A percentile compares a stretch with the other conserved stretches of the same genome.
Conservation (phyloP, 2,888 invertebrate genomes). For the Eupithecia subfuscata region DNA sequence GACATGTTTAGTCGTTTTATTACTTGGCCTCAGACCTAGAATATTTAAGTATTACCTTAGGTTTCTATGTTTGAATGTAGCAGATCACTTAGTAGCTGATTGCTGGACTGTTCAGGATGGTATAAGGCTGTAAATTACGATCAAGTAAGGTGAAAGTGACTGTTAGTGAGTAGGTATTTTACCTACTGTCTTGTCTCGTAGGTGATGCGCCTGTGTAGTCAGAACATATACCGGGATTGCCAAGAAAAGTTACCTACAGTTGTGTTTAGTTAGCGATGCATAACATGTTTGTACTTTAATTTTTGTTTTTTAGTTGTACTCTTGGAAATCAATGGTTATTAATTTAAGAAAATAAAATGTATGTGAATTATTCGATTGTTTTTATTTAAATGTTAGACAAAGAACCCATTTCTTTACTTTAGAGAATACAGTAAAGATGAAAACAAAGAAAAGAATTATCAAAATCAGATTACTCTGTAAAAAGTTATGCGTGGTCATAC, state of each 20-base stretch:
- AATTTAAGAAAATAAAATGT: constrained; percentile 84
- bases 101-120: constrained; percentile 75
- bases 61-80: constrained; percentile 75
- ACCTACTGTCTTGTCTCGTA: constrained; percentile 66
- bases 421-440: background rate
- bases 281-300: constrained; percentile 85
- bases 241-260: constrained; percentile 84
- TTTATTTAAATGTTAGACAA: constrained; percentile 23
- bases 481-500: too few species aligned
- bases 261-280: constrained; percentile 83
- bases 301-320: constrained; percentile 85
- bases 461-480: too few species aligned
- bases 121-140: constrained; percentile 76
- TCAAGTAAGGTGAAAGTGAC: constrained; percentile 70
- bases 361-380: constrained; percentile 75
- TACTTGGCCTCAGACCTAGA: constrained; percentile 60
- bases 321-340: constrained; percentile 85
- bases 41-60: constrained; percentile 78
- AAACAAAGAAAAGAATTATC: too few species aligned
- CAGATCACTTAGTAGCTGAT: constrained; percentile 75
- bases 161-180: constrained; percentile 59
- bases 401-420: background rate
- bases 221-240: constrained; percentile 79
- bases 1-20: constrained; percentile 27
- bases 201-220: constrained; percentile 81